Percentiles rank a stretch among this genome's conserved stretches.
Conservation (phyloP, 2,888 invertebrate species). For the Diploptera punctata region DNA sequence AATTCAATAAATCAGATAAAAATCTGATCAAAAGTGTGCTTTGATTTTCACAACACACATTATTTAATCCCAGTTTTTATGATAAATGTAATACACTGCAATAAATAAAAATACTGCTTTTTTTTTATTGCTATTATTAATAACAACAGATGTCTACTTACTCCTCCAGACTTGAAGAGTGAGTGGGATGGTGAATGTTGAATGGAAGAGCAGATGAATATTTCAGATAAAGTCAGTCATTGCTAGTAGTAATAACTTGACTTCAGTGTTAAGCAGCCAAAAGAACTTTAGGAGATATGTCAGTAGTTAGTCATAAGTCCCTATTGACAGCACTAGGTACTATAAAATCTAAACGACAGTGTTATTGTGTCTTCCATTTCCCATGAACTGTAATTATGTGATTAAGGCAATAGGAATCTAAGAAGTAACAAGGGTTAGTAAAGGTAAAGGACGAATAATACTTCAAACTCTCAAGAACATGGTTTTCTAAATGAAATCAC, state of each 20-base stretch:
- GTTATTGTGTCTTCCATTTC: constrained; percentile 29
- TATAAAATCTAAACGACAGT: constrained; percentile 1
- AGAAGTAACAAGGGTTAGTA: not conserved
- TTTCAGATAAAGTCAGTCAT: constrained; percentile 9
- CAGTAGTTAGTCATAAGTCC: constrained; percentile 11
- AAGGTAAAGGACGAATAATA: not conserved
- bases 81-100: too few species aligned
- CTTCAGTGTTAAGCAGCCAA: not conserved
- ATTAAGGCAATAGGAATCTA: too few species aligned
- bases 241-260: not conserved
- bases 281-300: not conserved
- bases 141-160: too few species aligned
- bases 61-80: too few species aligned
- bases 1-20: too few species aligned
- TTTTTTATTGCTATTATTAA: too few species aligned
- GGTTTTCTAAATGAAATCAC: too few species aligned
- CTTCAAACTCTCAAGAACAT: constrained; percentile 13
- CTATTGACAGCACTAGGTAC: not conserved
- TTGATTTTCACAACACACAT: too few species aligned
- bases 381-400: not conserved
- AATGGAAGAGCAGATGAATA: too few species aligned
- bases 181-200: constrained; percentile 9
- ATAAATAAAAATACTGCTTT: too few species aligned
- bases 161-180: constrained; percentile 23
- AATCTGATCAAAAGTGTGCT: too few species aligned